Conservation (phyloP, 2,888 invertebrate species). For the Coenonympha arcania region DNA sequence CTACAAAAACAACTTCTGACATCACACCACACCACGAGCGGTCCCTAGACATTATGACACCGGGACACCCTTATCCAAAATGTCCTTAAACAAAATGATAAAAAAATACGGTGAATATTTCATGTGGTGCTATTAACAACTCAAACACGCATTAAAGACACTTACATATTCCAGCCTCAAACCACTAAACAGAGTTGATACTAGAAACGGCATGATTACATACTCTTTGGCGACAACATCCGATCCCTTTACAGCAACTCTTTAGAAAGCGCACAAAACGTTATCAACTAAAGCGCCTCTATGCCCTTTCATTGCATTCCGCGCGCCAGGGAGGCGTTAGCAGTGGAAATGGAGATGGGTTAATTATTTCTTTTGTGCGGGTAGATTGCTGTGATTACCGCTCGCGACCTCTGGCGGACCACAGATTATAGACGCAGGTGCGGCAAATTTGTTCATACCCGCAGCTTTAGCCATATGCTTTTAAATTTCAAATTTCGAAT, state of each 20-base stretch:
- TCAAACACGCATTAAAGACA: background rate
- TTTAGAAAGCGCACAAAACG: slow-evolving; percentile 8
- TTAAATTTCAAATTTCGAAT: no score
- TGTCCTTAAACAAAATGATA: no score
- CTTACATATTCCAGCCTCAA: background rate
- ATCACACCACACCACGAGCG: no score
- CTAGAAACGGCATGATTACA: background rate
- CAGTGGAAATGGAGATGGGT: slow-evolving; percentile 49
- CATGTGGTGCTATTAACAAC: background rate
- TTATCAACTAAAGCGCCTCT: slow-evolving; percentile 15
- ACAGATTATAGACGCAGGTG: slow-evolving; percentile 9
- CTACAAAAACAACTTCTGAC: no score
- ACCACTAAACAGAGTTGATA: background rate
- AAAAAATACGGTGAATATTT: no score
- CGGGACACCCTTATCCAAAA: no score
- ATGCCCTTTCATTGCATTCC: slow-evolving; percentile 11
- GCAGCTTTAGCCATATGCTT: no score
- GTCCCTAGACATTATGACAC: no score
- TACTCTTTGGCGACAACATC: background rate
- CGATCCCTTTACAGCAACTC: slow-evolving; percentile 2
- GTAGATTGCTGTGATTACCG: slow-evolving; percentile 59
- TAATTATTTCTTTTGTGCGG: slow-evolving; percentile 66
- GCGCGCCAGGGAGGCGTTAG: slow-evolving; percentile 29
- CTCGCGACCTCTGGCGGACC: slow-evolving; percentile 18
- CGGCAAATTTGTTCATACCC: no score